phyloP scores from a whole-genome alignment of 2,888 invertebrate genomes.

The Lapara coniferarum region DNA sequence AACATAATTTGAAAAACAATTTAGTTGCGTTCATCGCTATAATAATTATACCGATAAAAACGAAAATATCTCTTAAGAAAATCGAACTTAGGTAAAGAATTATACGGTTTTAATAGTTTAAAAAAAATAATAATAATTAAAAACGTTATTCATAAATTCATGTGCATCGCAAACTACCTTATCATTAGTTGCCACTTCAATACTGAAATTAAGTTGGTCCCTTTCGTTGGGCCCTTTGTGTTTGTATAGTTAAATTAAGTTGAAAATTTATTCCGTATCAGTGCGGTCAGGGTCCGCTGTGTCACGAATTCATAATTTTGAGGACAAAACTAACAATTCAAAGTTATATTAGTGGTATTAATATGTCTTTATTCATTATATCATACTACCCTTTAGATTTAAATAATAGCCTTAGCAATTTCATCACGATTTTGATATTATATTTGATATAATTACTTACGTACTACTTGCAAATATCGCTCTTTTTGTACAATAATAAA shows the following conservation, averaged over 20 bases:
- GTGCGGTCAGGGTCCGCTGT: conserved; percentile 64
- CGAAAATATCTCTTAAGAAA: too few species aligned
- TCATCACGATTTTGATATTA: too few species aligned
- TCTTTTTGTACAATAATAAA: too few species aligned
- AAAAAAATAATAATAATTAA: neutral
- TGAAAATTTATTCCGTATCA: conserved; percentile 83
- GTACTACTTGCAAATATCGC: neutral
- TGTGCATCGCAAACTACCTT: conserved; percentile 62
- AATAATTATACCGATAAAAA: too few species aligned
- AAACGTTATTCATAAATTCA: conserved; percentile 36
- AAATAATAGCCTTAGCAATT: neutral
- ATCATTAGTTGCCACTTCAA: conserved; percentile 81
- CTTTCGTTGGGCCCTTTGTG: conserved; percentile 74
- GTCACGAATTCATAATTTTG: conserved; percentile 80
- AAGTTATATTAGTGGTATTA: conserved; percentile 62
- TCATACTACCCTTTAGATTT: neutral
- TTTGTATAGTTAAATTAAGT: conserved; percentile 83
- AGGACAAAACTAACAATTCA: conserved; percentile 68
- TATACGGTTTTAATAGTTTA: neutral
- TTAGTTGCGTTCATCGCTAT: too few species aligned
- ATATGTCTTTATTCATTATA: conserved; percentile 47
- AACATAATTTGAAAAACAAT: too few species aligned
- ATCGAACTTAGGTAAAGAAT: neutral
- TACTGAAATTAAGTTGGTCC: conserved; percentile 76
- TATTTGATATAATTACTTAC: neutral